Percentiles rank a stretch among this genome's conserved stretches.
Conservation (phyloP, 2,113 vertebrate genomes). For the Pollachius pollachius region DNA sequence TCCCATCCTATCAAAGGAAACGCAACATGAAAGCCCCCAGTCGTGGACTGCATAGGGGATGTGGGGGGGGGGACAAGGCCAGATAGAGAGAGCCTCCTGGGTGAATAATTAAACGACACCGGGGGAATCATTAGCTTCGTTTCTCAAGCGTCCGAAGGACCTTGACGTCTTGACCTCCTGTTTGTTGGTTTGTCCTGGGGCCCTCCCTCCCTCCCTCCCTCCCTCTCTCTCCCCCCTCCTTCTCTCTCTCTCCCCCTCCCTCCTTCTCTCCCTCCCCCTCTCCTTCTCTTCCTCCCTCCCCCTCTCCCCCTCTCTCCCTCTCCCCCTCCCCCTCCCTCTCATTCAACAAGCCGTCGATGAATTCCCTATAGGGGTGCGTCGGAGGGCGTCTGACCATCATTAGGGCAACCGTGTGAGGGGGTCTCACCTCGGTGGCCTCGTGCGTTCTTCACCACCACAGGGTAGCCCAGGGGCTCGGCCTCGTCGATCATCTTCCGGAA, state of each 20-base stretch:
- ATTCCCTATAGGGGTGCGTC: constrained; percentile 40
- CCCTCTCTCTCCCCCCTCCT: constrained; percentile 4
- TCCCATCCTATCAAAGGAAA: not conserved
- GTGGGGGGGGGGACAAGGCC: no score
- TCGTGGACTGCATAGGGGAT: not conserved
- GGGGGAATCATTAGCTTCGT: no score
- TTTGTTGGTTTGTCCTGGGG: no score
- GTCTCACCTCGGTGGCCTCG: constrained; percentile 86
- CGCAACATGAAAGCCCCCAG: constrained; percentile 9
- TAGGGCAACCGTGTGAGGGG: not conserved
- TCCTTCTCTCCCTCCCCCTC: no score
- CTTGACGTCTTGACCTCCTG: no score
- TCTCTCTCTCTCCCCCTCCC: no score
- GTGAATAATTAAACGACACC: no score
- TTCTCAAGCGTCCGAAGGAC: no score
- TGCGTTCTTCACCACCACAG: constrained; percentile 90
- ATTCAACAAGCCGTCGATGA: constrained; percentile 41
- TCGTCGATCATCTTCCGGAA: constrained; percentile 92
- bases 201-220: no score
- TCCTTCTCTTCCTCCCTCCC: no score
- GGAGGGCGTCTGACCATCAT: constrained; percentile 3
- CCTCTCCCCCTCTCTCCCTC: no score
- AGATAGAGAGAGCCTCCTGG: no score
- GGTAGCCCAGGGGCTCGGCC: constrained; percentile 87
- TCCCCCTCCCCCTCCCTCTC: not conserved